Evolutionary conservation across 2,888 invertebrate species (phyloP), one percentile per base, ranked within the genome.

Genomic region (Chromoteleia sp.): DNA sequence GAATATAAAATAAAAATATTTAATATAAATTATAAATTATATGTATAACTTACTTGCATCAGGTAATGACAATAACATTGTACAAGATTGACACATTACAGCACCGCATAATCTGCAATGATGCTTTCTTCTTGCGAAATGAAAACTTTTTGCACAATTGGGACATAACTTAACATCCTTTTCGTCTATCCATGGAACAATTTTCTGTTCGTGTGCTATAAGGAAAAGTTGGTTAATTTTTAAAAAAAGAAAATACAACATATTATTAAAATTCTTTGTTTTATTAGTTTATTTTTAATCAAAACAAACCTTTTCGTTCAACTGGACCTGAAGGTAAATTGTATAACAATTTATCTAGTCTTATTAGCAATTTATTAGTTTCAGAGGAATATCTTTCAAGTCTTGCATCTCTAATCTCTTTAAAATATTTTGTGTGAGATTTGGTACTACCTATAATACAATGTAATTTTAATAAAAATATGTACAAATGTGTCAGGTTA

Each of bases 31-130:
- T 14, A 41, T 15, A 41, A 14, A 41, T 14, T 36, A 3, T 2
- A 14, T 4, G 5, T 2, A 21, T 61, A n/a, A n/a, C 61, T 75
- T 68, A 75, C 97, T 94, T 84, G 98, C 98, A 91, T 95, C 94
- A 84, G 95, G 93, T 82, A 97, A 93, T 48, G 96, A 94, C 84
- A 99, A 93, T 92, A 98, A 98, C 86, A 95, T 93, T 0, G 98
- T 98, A 91, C 99, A 99, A 86, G 96, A 95, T 89, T 97, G 94
- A 90, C 99, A 99, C 94, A 98, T 96, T 78, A 99, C 95, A 71
- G 97, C 96, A 0, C 99, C 99, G 91, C 98, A 99, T 2, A 99
- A 93, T 81, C 99, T 93, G 89, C 99, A 99, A 92, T 99, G 99
- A 92, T 99, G 99, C 91, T 98, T 97, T 83, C 99, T 93, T 75